Evolutionary conservation across 2,888 invertebrate species (phyloP).

Genomic region (Agriopis leucophaearia): DNA sequence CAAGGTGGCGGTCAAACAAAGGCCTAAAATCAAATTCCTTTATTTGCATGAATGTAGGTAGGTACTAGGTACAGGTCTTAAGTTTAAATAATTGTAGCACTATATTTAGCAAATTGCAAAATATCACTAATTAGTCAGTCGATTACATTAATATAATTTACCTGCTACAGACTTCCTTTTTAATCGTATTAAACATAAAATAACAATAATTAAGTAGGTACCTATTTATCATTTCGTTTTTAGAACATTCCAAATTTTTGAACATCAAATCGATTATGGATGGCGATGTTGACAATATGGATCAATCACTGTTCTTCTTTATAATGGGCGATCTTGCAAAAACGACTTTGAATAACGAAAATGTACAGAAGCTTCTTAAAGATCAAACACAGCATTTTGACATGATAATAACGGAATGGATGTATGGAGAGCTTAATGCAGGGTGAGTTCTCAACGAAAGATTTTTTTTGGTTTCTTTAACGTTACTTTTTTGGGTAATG

Average conservation of each 20-base stretch:
- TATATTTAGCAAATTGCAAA: no score
- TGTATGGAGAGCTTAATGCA: constrained; percentile 53
- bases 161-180: not conserved
- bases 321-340: constrained; percentile 37
- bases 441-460: constrained; percentile 46
- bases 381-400: constrained; percentile 58
- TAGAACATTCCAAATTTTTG: constrained; percentile 30
- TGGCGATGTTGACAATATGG: constrained; percentile 19
- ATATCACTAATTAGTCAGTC: no score
- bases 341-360: constrained; percentile 40
- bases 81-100: no score
- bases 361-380: constrained; percentile 49
- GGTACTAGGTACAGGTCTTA: no score
- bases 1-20: no score
- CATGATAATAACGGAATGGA: constrained; percentile 57
- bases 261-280: constrained; percentile 46
- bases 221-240: not conserved
- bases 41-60: no score
- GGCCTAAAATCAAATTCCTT: no score
- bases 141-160: no score
- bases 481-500: no score
- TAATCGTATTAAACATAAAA: not conserved
- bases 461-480: not conserved
- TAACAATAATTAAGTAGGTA: not conserved
- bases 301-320: constrained; percentile 19